Evolutionary conservation across 92 coral and sea anemone species (phyloP), one percentile per base, ranked within the genome.

Genomic region (Porites evermanni): DNA sequence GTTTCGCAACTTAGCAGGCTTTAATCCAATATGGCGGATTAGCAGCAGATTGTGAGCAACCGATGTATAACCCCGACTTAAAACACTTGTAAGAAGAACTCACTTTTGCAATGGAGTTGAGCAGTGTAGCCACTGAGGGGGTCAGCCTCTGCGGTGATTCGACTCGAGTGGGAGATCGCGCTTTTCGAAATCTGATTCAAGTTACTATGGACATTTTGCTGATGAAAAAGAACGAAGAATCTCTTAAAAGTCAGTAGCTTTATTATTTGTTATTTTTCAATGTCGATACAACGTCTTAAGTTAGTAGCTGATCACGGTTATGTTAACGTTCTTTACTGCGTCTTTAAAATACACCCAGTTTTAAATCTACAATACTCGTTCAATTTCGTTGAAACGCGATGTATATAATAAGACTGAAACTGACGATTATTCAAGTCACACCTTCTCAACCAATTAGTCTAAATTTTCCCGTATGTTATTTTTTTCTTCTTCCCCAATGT

Each of bases 91-190:
- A 77, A 77, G 69, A 60, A 19, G 17, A 64, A n/a, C 63, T 64
- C 18, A 38, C 2, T 77, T 14, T 52, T 38, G 29, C 2, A 29
- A 97, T 97, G 99, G 99, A 97, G 87, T 64, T 97, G 53, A 93
- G 91, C 81, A 88, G 87, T 52, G 84, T 93, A 63, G 99, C 92
- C 21, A 94, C 79, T 67, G 98, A 97, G 78, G 98, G 99, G 16
- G 84, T 97, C 44, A 81, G 88, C 63, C 86, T 97, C 71, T 97
- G 98, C 70, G 99, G 99, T 2, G 99, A 95, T 76, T 84, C 98
- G 24, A 89, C 96, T 1, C 91, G 95, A 8, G 85, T 95, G 29
- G 95, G 95, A 4, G 98, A 97, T 74, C 91, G 89, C 8, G 86
- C 97, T 75, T 93, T 95, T 86, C 93, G 94, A 14, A 85, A 63